Evolutionary conservation across 2,113 vertebrate genomes (phyloP).

Genomic region (Polypterus bichir): DNA sequence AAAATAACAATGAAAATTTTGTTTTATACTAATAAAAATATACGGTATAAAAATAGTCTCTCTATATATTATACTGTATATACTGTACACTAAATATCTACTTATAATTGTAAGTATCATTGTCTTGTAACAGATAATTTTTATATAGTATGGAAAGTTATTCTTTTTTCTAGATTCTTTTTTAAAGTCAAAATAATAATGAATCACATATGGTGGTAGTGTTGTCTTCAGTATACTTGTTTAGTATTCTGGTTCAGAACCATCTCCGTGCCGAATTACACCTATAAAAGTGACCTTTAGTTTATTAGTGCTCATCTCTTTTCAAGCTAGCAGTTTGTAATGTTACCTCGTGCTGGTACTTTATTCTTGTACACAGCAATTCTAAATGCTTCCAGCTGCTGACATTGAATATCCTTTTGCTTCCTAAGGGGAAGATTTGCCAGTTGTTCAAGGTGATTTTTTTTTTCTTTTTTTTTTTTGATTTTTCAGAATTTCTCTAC

Average conservation of each 20-base stretch:
- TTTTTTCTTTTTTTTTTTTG: constrained; percentile 15
- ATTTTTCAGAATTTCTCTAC: constrained; percentile 30
- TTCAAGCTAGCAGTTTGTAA: constrained; percentile 21
- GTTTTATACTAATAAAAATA: too few species aligned
- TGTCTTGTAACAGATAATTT: too few species aligned
- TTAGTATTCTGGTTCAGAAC: constrained; percentile 30
- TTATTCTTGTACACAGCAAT: constrained; percentile 36
- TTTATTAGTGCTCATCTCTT: constrained; percentile 34
- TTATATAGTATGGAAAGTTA: too few species aligned
- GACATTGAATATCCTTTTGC: constrained; percentile 45
- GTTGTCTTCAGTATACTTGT: too few species aligned
- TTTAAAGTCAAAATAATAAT: constrained; percentile 49
- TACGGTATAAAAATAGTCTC: too few species aligned
- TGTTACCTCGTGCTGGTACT: constrained; percentile 38
- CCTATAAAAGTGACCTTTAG: constrained; percentile 44
- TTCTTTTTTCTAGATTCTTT: too few species aligned
- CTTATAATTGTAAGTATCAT: too few species aligned
- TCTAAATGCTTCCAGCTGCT: constrained; percentile 68
- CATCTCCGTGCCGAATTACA: constrained; percentile 18
- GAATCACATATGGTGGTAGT: constrained; percentile 39
- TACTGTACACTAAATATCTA: too few species aligned
- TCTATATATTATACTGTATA: too few species aligned
- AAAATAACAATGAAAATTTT: too few species aligned
- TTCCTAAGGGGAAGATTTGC: constrained; percentile 43
- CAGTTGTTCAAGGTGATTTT: constrained; percentile 34